phyloP scores from a whole-genome alignment of 92 coral and sea anemone species.

The Muricea muricata region DNA sequence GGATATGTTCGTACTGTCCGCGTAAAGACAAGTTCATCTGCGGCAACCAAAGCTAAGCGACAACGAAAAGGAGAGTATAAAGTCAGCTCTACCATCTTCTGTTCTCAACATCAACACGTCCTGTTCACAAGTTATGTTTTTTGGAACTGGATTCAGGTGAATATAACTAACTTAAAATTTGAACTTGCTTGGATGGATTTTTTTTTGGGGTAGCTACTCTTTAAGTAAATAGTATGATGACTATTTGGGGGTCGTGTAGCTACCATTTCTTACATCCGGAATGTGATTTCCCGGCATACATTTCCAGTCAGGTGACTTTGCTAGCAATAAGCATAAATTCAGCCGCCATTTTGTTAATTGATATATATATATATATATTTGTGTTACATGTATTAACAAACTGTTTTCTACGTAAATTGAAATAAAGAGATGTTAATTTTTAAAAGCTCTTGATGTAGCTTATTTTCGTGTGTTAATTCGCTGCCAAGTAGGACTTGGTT shows the following conservation, averaged over 20 bases:
- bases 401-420: too few species aligned
- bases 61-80: constrained; percentile 45
- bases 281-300: too few species aligned
- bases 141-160: constrained; percentile 43
- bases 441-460: too few species aligned
- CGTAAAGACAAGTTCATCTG: constrained; percentile 66
- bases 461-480: too few species aligned
- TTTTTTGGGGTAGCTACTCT: not conserved
- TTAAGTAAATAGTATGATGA: not conserved
- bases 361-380: too few species aligned
- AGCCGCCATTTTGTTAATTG: too few species aligned
- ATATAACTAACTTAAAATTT: not conserved
- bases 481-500: too few species aligned
- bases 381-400: too few species aligned
- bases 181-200: too few species aligned
- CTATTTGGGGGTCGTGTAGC: not conserved
- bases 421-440: too few species aligned
- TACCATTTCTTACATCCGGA: not conserved
- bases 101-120: constrained; percentile 34
- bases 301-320: too few species aligned
- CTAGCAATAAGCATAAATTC: too few species aligned
- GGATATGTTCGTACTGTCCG: constrained; percentile 60
- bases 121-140: constrained; percentile 49
- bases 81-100: not conserved
- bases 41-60: constrained; percentile 55